A percentile compares a stretch with the other conserved stretches of the same genome.
phyloP scores from a whole-genome alignment of 92 coral and sea anemone genomes.

The Porites divaricata region DNA sequence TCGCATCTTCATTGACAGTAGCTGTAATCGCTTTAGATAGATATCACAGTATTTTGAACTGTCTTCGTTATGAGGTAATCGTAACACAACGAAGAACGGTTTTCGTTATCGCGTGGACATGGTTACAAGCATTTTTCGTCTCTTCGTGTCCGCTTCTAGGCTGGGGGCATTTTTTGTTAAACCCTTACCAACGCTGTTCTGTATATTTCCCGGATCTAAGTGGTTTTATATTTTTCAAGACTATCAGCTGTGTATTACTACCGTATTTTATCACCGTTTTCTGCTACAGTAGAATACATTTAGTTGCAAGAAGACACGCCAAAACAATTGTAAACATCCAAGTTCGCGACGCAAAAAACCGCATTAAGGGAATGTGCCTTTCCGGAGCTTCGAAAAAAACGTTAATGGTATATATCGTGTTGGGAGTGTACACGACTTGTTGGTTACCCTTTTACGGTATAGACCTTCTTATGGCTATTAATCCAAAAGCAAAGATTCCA shows the following conservation, averaged over 20 bases:
- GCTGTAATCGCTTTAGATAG: constrained; percentile 93
- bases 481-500: constrained; percentile 61
- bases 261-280: constrained; percentile 79
- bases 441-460: constrained; percentile 91
- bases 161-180: constrained; percentile 84
- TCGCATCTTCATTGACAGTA: constrained; percentile 84
- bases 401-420: constrained; percentile 81
- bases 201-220: constrained; percentile 62
- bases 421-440: constrained; percentile 81
- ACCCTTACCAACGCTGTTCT: constrained; percentile 79
- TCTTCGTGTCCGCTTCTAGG: constrained; percentile 78
- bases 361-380: constrained; percentile 55
- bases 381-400: constrained; percentile 77
- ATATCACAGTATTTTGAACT: constrained; percentile 92
- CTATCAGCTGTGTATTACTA: constrained; percentile 62
- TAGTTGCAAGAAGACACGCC: constrained; percentile 96
- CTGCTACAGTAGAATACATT: constrained; percentile 92
- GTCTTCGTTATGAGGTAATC: constrained; percentile 88
- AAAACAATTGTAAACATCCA: constrained; percentile 89
- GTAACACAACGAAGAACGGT: constrained; percentile 84
- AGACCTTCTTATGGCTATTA: constrained; percentile 61
- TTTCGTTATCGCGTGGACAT: constrained; percentile 74
- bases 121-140: constrained; percentile 77
- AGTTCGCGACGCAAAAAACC: constrained; percentile 80
- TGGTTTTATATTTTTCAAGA: constrained; percentile 74